Conservation (phyloP, 2,113 vertebrate species). For the Alligator mississippiensis region DNA sequence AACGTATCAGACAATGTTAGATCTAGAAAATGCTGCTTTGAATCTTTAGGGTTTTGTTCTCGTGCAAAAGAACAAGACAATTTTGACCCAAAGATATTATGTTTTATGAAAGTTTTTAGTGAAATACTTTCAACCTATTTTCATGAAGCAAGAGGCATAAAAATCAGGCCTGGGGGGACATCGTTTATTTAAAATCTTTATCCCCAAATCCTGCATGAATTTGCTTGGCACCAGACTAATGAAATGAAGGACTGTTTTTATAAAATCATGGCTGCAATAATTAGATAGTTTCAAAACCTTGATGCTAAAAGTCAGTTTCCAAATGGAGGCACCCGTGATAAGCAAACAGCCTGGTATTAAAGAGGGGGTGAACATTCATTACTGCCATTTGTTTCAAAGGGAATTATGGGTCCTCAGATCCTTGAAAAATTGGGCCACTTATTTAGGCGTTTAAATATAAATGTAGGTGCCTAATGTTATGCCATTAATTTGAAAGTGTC, state of each 20-base stretch:
- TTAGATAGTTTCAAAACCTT: background rate
- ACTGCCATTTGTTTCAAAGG: background rate
- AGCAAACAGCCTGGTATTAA: background rate
- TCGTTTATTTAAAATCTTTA: background rate
- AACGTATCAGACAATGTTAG: slow-evolving; percentile 41
- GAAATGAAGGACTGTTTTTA: background rate
- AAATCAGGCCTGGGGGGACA: slow-evolving; percentile 7
- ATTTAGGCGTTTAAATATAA: background rate
- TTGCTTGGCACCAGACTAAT: slow-evolving; percentile 19
- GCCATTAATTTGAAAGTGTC: background rate
- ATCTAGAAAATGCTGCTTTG: slow-evolving; percentile 32
- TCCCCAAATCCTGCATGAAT: background rate
- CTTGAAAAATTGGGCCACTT: background rate
- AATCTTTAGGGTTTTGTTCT: background rate
- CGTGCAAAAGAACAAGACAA: slow-evolving; percentile 34
- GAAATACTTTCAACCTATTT: background rate
- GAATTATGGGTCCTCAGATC: background rate
- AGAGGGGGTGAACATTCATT: background rate
- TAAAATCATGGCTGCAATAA: slow-evolving; percentile 10
- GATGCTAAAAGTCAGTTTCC: background rate
- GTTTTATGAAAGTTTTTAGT: too few species aligned
- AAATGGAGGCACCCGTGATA: background rate
- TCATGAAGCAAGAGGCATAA: slow-evolving; percentile 11
- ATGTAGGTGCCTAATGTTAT: background rate
- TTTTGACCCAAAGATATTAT: slow-evolving; percentile 1